Percentiles rank a stretch among this genome's conserved stretches.
phyloP scores from a whole-genome alignment of 1,140 invertebrate genomes.

The Coelopa frigida region DNA sequence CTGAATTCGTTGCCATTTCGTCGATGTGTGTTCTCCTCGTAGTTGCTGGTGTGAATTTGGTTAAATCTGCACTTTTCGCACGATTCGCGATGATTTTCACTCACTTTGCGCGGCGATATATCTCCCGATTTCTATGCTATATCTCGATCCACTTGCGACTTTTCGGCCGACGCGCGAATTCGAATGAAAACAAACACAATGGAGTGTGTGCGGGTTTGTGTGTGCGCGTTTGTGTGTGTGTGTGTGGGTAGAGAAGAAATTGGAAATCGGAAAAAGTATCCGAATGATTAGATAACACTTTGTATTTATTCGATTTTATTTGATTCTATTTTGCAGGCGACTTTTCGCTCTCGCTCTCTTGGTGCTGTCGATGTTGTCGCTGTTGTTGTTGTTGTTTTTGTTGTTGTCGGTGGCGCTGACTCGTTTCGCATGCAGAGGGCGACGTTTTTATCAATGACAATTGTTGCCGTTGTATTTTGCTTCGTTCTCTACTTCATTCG shows the following conservation, averaged over 20 bases:
- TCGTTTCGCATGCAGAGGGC: no score
- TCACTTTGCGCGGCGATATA: not conserved
- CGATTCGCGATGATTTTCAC: not conserved
- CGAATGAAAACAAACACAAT: no score
- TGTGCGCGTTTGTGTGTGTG: no score
- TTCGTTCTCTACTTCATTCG: not conserved
- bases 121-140: not conserved
- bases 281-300: no score
- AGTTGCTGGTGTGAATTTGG: constrained; percentile 21
- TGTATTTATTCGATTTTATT: no score
- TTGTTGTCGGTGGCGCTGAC: not conserved
- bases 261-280: no score
- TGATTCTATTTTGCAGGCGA: no score
- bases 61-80: not conserved
- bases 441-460: no score
- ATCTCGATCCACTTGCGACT: not conserved
- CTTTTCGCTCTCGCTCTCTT: no score
- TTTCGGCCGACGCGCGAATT: no score
- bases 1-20: constrained; percentile 8
- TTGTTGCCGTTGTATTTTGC: constrained; percentile 1
- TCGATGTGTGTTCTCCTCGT: not conserved
- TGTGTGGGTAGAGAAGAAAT: no score
- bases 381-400: constrained; percentile 1
- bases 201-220: no score
- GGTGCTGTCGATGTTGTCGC: constrained; percentile 7